phyloP scores from a whole-genome alignment of 2,113 vertebrate genomes.

The Amphilophus citrinellus region DNA sequence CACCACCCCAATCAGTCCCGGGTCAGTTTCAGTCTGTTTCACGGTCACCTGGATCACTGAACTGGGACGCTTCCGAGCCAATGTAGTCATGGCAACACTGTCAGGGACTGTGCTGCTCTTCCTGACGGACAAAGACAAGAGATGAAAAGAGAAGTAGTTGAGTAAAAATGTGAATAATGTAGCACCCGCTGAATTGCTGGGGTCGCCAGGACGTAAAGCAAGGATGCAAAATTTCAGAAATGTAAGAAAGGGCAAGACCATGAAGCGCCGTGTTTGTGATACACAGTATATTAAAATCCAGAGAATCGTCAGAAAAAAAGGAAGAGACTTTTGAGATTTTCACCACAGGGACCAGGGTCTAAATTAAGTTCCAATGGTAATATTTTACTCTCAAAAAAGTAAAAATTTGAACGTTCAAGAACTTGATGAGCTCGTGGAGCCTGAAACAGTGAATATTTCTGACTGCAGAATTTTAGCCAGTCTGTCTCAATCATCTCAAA shows the following conservation, averaged over 20 bases:
- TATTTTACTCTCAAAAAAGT: not conserved
- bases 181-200: not conserved
- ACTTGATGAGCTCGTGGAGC: not conserved
- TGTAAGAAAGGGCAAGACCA: not conserved
- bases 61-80: constrained; percentile 80
- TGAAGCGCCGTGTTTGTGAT: accelerated
- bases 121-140: constrained; percentile 53
- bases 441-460: not conserved
- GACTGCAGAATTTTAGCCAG: too few relatives aligned
- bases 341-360: accelerated
- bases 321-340: not conserved
- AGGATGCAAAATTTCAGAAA: not conserved
- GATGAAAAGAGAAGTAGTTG: not conserved
- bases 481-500: too few relatives aligned
- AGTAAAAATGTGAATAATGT: not conserved
- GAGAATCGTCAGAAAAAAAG: not conserved
- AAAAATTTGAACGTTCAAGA: not conserved
- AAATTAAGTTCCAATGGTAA: not conserved
- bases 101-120: constrained; percentile 85
- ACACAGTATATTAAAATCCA: not conserved
- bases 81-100: constrained; percentile 81
- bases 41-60: constrained; percentile 84
- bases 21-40: constrained; percentile 84
- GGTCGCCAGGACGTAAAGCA: not conserved
- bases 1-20: constrained; percentile 82